Evolutionary conservation across 2,888 invertebrate genomes (phyloP), one percentile per base, ranked within the genome.

Genomic region (Cynaeus angustus): DNA sequence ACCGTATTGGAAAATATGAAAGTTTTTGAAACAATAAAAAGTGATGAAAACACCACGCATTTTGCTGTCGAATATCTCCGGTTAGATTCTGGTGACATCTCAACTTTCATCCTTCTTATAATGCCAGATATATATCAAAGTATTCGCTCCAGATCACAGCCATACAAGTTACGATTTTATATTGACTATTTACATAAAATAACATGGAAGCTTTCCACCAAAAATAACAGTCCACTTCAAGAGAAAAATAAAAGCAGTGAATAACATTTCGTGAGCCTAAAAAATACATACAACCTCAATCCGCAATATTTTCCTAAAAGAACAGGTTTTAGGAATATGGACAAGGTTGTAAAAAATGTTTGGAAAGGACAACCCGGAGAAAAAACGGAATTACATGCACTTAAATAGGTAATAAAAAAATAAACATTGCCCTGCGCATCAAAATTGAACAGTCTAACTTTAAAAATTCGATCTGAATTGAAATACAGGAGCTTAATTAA

Each of bases 161-260:
- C 41, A 26, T 14, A 26, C 26, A 56, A 56, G 56, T 56, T 56
- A 56, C 56, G 56, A 56, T 56, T 56, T 56, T 56, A 59, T 46
- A 59, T 59, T 48, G 59, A 59, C 45, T 59, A 48, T 59, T 46
- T 59, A 59, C 59, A 59, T 59, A 59, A 59, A 59, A 59, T 59
- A 59, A 59, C 45, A 59, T 33, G 14, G 28, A 37, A 46, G 59
- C 59, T 59, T 59, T 55, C 26, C 59, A n/a, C 59, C 16, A 59
- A 46, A 46, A 59, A 59, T 33, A 46, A 46, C 45, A 59, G 46
- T 14, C 46, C 46, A 46, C 33, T 55, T 55, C 33, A 10, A 41
- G 43, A 59, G 30, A 59, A 48, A 48, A 59, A 59, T 48, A 59
- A 59, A 59, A 46, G 58, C 55, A 52, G 52, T 52, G 55, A 55